Evolutionary conservation across 2,888 invertebrate species (phyloP), one percentile per base, ranked within the genome.

Genomic region (Unio delphinus): DNA sequence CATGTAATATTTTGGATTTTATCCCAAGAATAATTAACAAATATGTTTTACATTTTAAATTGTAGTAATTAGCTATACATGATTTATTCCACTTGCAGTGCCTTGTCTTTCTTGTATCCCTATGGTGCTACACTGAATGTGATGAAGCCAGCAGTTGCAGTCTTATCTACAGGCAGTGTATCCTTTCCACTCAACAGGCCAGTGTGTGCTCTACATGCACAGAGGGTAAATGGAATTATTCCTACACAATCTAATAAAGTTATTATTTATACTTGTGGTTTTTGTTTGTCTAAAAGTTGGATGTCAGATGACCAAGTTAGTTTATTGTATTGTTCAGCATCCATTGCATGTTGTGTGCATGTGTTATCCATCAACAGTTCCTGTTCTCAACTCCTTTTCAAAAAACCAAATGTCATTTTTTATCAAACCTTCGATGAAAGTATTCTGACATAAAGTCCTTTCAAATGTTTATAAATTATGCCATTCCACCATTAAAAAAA

Each of bases 141-240:
- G 4, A 95, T 94, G 75, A 95, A 95, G 87, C 97, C 98, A 1
- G 95, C 98, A 0, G 93, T 95, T 23, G 95, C 97, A 30, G 93
- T 96, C 11, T 91, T 99, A 78, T 97, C 97, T 8, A 96, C 96
- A 80, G 98, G 99, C 58, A 95, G 95, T 70, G 95, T 97, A 0
- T 95, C 97, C 67, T 97, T 96, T 90, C 99, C 99, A 0, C 94
- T 96, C 28, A 96, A 97, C 90, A 92, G 98, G 79, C 98, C 99
- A 0, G 95, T 92, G 26, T 91, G 91, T 67, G 97, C 97, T 0
- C 92, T 96, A 84, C 95, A 94, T 87, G 73, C 86, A 76, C 70
- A 93, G 67, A 87, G 82, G 82, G 88, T 86, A 71, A 71, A 70
- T 65, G 20, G 55, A n/a, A n/a, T 4, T 65, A 20, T 61, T 15